These are phyloP conservation scores for Eledona agricola DNA, from an alignment of 2,888 invertebrate species.

Conservation along the genomic window DNA sequence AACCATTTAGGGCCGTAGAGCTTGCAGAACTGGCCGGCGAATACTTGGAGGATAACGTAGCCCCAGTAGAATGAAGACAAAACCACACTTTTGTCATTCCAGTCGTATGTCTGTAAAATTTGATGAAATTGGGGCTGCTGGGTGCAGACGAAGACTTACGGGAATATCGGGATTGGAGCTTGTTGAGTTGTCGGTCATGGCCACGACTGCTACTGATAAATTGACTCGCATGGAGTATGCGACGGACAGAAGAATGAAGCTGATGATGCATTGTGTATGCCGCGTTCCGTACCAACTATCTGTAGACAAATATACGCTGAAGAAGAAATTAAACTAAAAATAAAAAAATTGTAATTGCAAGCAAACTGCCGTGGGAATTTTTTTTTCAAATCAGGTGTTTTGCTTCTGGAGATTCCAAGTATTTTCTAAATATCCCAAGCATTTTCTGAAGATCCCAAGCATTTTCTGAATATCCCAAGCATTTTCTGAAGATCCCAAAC, in stretches of 20 bases:
- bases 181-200: slow-evolving; percentile 71
- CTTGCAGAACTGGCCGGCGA: slow-evolving; percentile 74
- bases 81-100: slow-evolving; percentile 58
- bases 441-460: too few relatives aligned
- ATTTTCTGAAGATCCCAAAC: too few relatives aligned
- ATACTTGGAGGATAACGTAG: slow-evolving; percentile 74
- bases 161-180: slow-evolving; percentile 56
- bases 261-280: slow-evolving; percentile 69
- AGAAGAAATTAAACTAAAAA: too few relatives aligned
- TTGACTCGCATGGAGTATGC: slow-evolving; percentile 71
- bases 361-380: too few relatives aligned
- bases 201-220: slow-evolving; percentile 74
- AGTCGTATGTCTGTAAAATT: slow-evolving; percentile 29
- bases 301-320: slow-evolving; percentile 1
- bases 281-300: slow-evolving; percentile 63
- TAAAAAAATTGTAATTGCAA: too few relatives aligned
- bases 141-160: slow-evolving; percentile 55
- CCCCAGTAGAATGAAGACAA: slow-evolving; percentile 83
- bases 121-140: not conserved
- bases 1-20: slow-evolving; percentile 76
- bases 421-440: too few relatives aligned
- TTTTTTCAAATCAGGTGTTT: too few relatives aligned
- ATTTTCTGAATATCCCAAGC: too few relatives aligned
- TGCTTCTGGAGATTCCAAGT: too few relatives aligned
- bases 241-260: slow-evolving; percentile 68